Percentiles rank a stretch among this genome's conserved stretches.
Conservation (phyloP, 2,113 vertebrate species). For the Sciurus niger region DNA sequence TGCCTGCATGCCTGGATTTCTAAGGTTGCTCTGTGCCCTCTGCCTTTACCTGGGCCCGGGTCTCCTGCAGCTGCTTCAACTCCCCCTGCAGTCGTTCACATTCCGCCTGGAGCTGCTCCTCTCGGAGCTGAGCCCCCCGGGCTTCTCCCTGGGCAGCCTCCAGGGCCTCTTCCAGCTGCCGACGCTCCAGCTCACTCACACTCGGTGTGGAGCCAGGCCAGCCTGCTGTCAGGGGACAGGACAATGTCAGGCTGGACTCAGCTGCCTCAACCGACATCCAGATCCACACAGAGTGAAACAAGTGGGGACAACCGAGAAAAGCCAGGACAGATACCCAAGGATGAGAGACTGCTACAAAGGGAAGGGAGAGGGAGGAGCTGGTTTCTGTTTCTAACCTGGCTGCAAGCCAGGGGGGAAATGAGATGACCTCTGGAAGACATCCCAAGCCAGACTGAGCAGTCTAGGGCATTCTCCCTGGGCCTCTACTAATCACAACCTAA, state of each 20-base stretch:
- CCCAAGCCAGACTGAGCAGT: background rate
- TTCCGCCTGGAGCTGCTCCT: conserved; percentile 95
- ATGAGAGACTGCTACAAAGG: background rate
- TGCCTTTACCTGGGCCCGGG: conserved; percentile 92
- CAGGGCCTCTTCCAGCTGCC: conserved; percentile 93
- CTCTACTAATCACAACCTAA: background rate
- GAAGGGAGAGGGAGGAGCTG: background rate
- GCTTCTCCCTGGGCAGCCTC: conserved; percentile 94
- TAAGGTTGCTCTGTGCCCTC: fast-evolving
- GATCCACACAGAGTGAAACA: background rate
- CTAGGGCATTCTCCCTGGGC: background rate
- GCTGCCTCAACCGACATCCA: background rate
- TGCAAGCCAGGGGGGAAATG: background rate
- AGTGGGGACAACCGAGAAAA: background rate
- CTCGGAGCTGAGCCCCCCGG: conserved; percentile 94
- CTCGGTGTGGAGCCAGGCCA: conserved; percentile 90
- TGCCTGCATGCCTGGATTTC: background rate
- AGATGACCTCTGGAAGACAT: background rate
- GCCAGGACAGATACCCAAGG: background rate
- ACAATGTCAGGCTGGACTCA: background rate
- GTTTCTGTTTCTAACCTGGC: background rate
- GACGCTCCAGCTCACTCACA: conserved; percentile 92
- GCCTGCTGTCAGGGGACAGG: conserved; percentile 86
- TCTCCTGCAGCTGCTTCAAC: conserved; percentile 93
- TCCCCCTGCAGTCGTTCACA: conserved; percentile 94